A percentile compares a stretch with the other conserved stretches of the same genome.
phyloP scores from a whole-genome alignment of 1,140 invertebrate species.

The Oryctes rhinoceros region DNA sequence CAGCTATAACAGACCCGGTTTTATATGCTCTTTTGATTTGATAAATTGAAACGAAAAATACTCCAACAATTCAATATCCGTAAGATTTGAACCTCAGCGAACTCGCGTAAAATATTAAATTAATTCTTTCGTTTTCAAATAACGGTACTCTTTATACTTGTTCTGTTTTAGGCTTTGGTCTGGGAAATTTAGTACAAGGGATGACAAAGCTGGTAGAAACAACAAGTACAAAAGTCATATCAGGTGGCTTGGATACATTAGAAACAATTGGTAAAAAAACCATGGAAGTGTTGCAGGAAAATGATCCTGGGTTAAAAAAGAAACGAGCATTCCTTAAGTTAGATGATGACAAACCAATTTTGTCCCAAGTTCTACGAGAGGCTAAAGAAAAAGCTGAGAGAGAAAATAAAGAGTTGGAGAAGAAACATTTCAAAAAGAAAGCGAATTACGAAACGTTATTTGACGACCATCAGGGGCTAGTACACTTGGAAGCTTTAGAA shows the following conservation, averaged over 20 bases:
- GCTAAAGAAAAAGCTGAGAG: conserved; percentile 82
- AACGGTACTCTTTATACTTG: neutral
- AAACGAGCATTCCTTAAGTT: conserved; percentile 79
- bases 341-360: conserved; percentile 66
- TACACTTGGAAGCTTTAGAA: conserved; percentile 89
- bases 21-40: too few relatives aligned
- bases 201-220: conserved; percentile 75
- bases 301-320: conserved; percentile 85
- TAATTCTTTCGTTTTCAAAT: too few relatives aligned
- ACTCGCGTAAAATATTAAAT: too few relatives aligned
- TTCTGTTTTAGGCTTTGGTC: conserved; percentile 61
- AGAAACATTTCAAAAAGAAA: conserved; percentile 68
- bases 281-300: conserved; percentile 90
- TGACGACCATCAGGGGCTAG: conserved; percentile 88
- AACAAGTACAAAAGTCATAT: conserved; percentile 81
- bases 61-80: too few relatives aligned
- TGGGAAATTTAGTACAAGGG: conserved; percentile 73
- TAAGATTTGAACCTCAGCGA: too few relatives aligned
- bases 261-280: conserved; percentile 94
- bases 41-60: too few relatives aligned
- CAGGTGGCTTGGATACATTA: conserved; percentile 85
- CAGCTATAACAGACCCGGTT: too few relatives aligned
- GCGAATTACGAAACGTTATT: conserved; percentile 84
- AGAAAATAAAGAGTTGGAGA: conserved; percentile 70
- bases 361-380: conserved; percentile 79